Conservation (phyloP, 2,888 invertebrate genomes). For the Clepsis dumicolana region DNA sequence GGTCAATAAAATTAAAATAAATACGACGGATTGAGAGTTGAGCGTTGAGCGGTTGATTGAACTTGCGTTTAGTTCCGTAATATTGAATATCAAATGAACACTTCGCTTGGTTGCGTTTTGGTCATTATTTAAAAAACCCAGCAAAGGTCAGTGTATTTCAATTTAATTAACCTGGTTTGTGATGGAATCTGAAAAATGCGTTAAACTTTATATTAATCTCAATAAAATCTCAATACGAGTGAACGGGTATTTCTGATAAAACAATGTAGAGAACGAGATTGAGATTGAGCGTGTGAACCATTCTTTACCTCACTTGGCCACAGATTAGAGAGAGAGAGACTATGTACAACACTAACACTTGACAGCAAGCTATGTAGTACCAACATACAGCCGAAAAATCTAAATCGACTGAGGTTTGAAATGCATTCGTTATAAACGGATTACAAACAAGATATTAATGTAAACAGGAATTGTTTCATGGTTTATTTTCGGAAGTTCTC, state of each 20-base stretch:
- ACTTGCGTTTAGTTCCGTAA: slow-evolving; percentile 36
- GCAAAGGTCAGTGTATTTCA: background rate
- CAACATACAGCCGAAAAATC: slow-evolving; percentile 27
- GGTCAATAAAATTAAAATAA: slow-evolving; percentile 33
- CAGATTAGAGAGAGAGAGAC: too few species aligned
- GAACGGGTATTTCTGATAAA: background rate
- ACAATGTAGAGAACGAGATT: background rate
- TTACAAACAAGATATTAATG: slow-evolving; percentile 32
- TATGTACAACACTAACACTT: too few species aligned
- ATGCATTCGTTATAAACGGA: slow-evolving; percentile 41
- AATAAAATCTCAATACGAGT: background rate
- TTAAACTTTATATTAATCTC: too few species aligned
- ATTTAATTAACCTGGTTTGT: too few species aligned
- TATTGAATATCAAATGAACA: slow-evolving; percentile 7
- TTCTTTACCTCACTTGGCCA: background rate
- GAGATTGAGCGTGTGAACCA: background rate
- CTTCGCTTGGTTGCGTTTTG: slow-evolving; percentile 32
- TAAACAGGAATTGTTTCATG: slow-evolving; percentile 34
- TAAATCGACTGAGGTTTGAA: slow-evolving; percentile 25
- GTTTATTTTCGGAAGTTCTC: slow-evolving; percentile 19
- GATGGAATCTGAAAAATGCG: too few species aligned
- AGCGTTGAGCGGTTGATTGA: slow-evolving; percentile 34
- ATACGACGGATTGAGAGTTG: background rate
- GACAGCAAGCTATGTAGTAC: slow-evolving; percentile 22
- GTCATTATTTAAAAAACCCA: slow-evolving; percentile 17